These are phyloP conservation scores for Sciurus niger DNA, from an alignment of 2,113 vertebrate genomes.

Conservation along the genomic window DNA sequence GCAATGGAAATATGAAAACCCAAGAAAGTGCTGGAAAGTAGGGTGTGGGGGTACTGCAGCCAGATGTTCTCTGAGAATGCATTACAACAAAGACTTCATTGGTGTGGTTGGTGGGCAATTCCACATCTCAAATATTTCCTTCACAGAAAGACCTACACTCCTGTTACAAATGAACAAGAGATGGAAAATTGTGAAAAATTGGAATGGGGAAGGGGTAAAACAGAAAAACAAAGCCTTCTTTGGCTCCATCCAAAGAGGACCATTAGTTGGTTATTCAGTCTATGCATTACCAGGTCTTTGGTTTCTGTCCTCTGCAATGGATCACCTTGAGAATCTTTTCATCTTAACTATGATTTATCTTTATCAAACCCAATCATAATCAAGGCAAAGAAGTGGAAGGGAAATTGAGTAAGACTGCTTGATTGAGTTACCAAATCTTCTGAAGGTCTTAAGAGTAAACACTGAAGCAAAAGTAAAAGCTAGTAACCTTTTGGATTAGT, in stretches of 20 bases:
- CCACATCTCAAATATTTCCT: conserved; percentile 94
- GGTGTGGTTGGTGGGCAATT: conserved; percentile 93
- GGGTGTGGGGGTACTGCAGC: not conserved
- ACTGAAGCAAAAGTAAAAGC: conserved; percentile 58
- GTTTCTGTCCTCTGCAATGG: not conserved
- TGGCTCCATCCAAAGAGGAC: not conserved
- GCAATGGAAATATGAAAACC: rapidly evolving
- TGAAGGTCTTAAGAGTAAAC: not conserved
- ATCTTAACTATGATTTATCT: not conserved
- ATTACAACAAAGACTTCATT: conserved; percentile 90
- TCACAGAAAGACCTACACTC: conserved; percentile 94
- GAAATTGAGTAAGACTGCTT: not conserved
- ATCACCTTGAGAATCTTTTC: conserved; percentile 1
- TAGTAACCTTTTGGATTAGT: conserved; percentile 15
- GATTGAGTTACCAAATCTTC: conserved; percentile 48
- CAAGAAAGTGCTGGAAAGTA: conserved; percentile 4
- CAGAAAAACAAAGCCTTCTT: not conserved
- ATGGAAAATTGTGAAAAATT: not conserved
- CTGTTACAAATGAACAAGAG: conserved; percentile 79
- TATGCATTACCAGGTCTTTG: not conserved
- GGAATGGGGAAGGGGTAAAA: not conserved
- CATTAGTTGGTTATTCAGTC: not conserved
- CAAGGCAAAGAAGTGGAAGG: not conserved
- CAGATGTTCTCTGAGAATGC: conserved; percentile 85
- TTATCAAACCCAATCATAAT: not conserved